Evolutionary conservation across 2,888 invertebrate species (phyloP).

Genomic region (Drosophila picticornis): DNA sequence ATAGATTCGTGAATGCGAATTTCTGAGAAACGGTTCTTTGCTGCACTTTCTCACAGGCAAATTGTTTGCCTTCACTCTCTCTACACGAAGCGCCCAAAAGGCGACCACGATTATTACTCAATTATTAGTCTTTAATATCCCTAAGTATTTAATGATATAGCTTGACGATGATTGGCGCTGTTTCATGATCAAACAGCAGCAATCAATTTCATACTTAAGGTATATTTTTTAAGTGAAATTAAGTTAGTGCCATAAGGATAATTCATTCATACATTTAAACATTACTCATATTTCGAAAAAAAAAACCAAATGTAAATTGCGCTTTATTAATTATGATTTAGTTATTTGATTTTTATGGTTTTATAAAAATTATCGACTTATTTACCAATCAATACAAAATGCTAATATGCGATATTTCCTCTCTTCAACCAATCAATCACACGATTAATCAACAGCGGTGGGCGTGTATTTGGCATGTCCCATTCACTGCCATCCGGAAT

Average conservation of each 20-base stretch:
- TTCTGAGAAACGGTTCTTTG: conserved; percentile 9
- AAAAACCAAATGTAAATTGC: conserved; percentile 51
- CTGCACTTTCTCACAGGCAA: conserved; percentile 8
- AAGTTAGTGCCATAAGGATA: conserved; percentile 54
- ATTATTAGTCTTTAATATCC: conserved; percentile 20
- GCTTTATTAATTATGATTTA: conserved; percentile 52
- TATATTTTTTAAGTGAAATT: conserved; percentile 28
- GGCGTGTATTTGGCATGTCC: conserved; percentile 86
- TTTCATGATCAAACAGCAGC: neutral
- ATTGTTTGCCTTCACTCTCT: conserved; percentile 13
- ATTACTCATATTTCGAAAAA: conserved; percentile 56
- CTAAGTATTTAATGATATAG: conserved; percentile 10
- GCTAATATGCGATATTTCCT: conserved; percentile 54
- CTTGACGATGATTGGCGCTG: neutral
- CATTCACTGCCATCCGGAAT: conserved; percentile 86
- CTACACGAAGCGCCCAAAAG: conserved; percentile 18
- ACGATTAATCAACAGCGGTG: conserved; percentile 76
- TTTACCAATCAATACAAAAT: conserved; percentile 32
- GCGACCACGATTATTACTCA: conserved; percentile 14
- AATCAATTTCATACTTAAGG: conserved; percentile 6
- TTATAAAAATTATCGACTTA: neutral
- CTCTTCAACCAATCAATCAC: conserved; percentile 33
- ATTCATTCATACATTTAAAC: conserved; percentile 53
- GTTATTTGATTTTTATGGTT: conserved; percentile 22
- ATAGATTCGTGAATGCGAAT: conserved; percentile 4